phyloP scores from a whole-genome alignment of 1,140 invertebrate species.

The Orius laevigatus region DNA sequence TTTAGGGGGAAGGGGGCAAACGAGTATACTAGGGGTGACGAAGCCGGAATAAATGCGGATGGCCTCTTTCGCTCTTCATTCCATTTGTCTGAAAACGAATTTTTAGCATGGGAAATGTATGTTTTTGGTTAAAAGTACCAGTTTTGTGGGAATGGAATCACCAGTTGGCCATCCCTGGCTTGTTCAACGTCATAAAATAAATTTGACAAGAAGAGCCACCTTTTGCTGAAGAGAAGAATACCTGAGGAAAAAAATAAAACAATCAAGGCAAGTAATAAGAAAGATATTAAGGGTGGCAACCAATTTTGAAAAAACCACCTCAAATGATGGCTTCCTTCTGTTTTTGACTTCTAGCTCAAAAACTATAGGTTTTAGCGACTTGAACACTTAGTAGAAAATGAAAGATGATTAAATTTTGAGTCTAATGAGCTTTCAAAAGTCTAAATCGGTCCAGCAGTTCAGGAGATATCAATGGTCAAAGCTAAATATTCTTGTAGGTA shows the following conservation, averaged over 20 bases:
- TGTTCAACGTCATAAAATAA: conserved; percentile 99
- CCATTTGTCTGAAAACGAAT: background rate
- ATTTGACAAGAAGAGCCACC: conserved; percentile 98
- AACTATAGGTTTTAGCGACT: too few species aligned
- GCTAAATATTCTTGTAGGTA: too few species aligned
- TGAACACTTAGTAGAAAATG: too few species aligned
- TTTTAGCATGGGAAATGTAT: background rate
- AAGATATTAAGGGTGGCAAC: background rate
- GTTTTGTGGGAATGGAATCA: conserved; percentile 31
- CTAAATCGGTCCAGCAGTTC: too few species aligned
- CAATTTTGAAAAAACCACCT: too few species aligned
- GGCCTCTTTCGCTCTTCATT: background rate
- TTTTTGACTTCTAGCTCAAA: too few species aligned
- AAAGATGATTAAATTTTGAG: too few species aligned
- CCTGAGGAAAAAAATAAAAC: conserved; percentile 32
- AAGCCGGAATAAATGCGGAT: background rate
- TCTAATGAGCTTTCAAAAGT: too few species aligned
- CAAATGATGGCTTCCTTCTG: too few species aligned
- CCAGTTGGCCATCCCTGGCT: conserved; percentile 98
- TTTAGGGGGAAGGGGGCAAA: too few species aligned
- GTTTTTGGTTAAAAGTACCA: background rate
- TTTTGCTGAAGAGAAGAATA: conserved; percentile 99
- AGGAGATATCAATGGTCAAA: too few species aligned
- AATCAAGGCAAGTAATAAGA: background rate
- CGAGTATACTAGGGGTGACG: background rate